Base-by-base conservation (phyloP, 2,797 vertebrate species). In the Spatula versicolor region DNA sequence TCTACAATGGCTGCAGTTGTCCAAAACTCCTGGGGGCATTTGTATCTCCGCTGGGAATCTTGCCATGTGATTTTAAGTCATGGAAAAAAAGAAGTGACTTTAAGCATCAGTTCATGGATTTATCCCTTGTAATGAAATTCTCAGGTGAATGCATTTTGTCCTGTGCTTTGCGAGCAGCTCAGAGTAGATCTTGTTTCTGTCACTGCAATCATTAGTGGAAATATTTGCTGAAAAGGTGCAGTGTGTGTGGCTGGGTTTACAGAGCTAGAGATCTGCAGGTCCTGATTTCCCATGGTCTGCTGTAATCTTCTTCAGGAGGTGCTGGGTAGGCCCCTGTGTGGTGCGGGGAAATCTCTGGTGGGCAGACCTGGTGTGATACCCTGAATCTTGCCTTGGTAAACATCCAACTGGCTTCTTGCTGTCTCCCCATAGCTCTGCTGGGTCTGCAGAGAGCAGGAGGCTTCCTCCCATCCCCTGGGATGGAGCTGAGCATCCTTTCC, bases 391-490 rank as follows among this genome's bases (percentile, higher is more conserved):
- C 14, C 31, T 55, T 54, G 4, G 3, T 25, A 45, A 28, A 16
- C 16, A 18, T 43, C 50, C 69, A 6, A 5, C 8, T 48, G 55
- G 17, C 14, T 74, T 66, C 11, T 5, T 6, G 9, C 22, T 60
- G 8, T 35, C 30, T 19, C 19, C 50, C 13, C 28, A 50, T 48
- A 83, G 17, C 54, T 82, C 35, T 56, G 8, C 48, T 43, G 68
- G 35, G 11, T 37, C 30, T 0, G 1, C 18, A 58, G 28, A 31
- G 8, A 6, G 4, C 22, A 31, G 14, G 25, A 62, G 21, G 8
- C 26, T 54, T 80, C 33, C 16, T 48, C 0, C 3, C 7, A 2
- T 12, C 4, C 25, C 7, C 35, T 69, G 33, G n/a, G 15, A 14
- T 30, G 56, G 6, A 74, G 9, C 19, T 48, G 18, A 56, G 10